Conservation (phyloP, 2,888 invertebrate species). For the Zygaena filipendulae region DNA sequence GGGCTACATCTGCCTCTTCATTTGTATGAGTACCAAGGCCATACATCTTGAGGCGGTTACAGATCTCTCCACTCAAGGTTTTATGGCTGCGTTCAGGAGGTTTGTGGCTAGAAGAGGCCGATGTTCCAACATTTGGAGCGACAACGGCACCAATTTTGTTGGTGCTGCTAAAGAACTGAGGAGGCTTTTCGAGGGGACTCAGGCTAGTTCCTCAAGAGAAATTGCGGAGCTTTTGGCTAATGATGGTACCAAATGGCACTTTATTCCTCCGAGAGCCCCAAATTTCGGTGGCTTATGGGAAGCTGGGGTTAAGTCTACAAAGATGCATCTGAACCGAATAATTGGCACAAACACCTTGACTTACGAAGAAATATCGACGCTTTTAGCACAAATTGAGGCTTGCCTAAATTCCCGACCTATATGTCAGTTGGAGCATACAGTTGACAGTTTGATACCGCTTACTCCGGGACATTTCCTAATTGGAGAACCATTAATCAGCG, state of each 20-base stretch:
- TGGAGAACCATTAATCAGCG: conserved; percentile 12
- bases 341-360: conserved; percentile 11
- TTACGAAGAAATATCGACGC: conserved; percentile 4
- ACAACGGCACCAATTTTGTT: conserved; percentile 13
- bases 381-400: conserved; percentile 2
- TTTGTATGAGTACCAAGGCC: conserved; percentile 3
- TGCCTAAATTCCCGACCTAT: conserved; percentile 6
- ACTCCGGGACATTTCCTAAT: conserved; percentile 17
- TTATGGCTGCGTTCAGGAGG: conserved; percentile 10
- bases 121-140: conserved; percentile 7
- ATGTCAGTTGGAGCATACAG: too few relatives aligned
- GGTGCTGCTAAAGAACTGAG: conserved; percentile 2
- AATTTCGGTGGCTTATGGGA: conserved; percentile 16
- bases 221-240: conserved; percentile 6
- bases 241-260: conserved; percentile 14
- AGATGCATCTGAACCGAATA: conserved; percentile 7
- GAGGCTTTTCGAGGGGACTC: not conserved
- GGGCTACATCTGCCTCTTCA: conserved; percentile 6
- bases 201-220: not conserved
- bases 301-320: too few relatives aligned
- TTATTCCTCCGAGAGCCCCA: conserved; percentile 14
- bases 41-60: conserved; percentile 18
- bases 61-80: conserved; percentile 15
- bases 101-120: conserved; percentile 8
- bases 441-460: too few relatives aligned